Percentiles rank a stretch among this genome's conserved stretches.
phyloP scores from a whole-genome alignment of 2,113 vertebrate species.

The Diadophis punctatus region DNA sequence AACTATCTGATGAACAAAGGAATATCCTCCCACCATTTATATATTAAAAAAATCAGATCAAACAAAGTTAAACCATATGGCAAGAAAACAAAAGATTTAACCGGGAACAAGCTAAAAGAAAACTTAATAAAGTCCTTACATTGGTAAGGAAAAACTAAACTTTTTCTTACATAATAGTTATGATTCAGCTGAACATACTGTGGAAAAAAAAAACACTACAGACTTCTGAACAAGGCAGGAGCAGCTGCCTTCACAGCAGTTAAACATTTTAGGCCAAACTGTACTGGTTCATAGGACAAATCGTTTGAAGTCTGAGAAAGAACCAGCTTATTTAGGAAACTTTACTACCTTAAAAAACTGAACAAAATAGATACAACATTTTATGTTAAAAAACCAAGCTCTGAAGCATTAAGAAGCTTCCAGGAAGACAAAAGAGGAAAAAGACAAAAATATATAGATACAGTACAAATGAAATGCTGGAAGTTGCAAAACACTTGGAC shows the following conservation, averaged over 20 bases:
- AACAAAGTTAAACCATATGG: not conserved
- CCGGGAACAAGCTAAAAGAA: constrained; percentile 12
- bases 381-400: constrained; percentile 36
- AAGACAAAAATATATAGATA: not conserved
- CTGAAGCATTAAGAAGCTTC: constrained; percentile 45
- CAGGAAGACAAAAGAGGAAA: not conserved
- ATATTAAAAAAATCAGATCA: not conserved
- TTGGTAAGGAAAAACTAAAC: constrained; percentile 5
- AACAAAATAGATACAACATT: constrained; percentile 16
- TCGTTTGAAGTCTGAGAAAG: constrained; percentile 33
- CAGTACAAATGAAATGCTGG: constrained; percentile 34
- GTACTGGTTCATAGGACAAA: constrained; percentile 38
- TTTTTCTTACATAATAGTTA: constrained; percentile 5
- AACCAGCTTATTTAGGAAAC: constrained; percentile 33
- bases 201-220: constrained; percentile 40
- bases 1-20: not conserved
- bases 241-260: constrained; percentile 56
- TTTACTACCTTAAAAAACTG: constrained; percentile 21
- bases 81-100: not conserved
- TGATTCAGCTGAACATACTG: constrained; percentile 7
- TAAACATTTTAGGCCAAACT: constrained; percentile 50
- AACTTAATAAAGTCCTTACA: constrained; percentile 21
- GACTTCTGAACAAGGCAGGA: constrained; percentile 43
- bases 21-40: not conserved
- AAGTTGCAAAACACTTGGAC: constrained; percentile 48